Evolutionary conservation across 2,888 invertebrate species (phyloP).

Genomic region (Aplocera efformata): DNA sequence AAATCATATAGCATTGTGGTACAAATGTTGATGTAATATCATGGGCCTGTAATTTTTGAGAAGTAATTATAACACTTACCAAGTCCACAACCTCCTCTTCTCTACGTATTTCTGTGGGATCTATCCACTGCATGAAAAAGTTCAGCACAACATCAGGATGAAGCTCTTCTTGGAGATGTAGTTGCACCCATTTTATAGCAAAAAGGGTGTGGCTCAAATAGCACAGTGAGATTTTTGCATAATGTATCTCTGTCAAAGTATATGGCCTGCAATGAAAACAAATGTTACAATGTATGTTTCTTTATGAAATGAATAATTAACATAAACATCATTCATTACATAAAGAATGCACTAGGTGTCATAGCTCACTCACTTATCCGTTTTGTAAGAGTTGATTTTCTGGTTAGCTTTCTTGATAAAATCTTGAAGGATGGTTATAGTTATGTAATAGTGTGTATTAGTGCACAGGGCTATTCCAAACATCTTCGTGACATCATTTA

Average conservation of each 20-base stretch:
- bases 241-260: constrained; percentile 55
- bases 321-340: too few relatives aligned
- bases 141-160: constrained; percentile 49
- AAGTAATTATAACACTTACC: constrained; percentile 33
- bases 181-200: constrained; percentile 50
- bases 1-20: too few relatives aligned
- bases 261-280: constrained; percentile 40
- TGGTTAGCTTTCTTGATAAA: constrained; percentile 27
- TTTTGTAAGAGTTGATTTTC: constrained; percentile 22
- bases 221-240: constrained; percentile 48
- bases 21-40: too few relatives aligned
- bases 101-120: constrained; percentile 42
- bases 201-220: constrained; percentile 50
- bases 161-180: constrained; percentile 32
- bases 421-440: constrained; percentile 49
- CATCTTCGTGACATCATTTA: constrained; percentile 42
- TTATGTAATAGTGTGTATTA: constrained; percentile 45
- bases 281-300: constrained; percentile 32
- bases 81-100: constrained; percentile 40
- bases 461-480: constrained; percentile 40
- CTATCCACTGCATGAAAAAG: constrained; percentile 60
- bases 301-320: too few relatives aligned
- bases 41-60: too few relatives aligned
- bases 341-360: too few relatives aligned
- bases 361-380: constrained; percentile 20